Evolutionary conservation across 64 coral and sea anemone genomes (phyloP).

Genomic region (Catalaphyllia jardinei): DNA sequence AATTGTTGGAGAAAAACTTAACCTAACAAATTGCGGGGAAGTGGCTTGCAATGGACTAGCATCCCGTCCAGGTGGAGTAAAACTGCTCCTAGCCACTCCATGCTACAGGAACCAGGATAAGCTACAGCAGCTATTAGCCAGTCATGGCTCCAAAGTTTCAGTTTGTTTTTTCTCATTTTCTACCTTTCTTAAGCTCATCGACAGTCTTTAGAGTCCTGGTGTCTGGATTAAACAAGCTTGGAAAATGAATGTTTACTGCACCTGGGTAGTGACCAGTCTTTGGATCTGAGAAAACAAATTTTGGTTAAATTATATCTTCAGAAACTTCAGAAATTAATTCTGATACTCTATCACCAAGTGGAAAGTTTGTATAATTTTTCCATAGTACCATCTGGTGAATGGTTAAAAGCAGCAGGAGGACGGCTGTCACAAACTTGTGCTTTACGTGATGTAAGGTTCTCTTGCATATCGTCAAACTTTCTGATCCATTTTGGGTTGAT

Average conservation of each 20-base stretch:
- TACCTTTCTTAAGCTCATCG: constrained; percentile 57
- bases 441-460: constrained; percentile 54
- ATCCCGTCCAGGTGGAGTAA: too few species aligned
- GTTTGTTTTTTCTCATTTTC: too few species aligned
- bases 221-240: constrained; percentile 49
- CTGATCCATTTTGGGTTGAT: constrained; percentile 24
- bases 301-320: not conserved
- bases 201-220: constrained; percentile 59
- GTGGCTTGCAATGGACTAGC: too few species aligned
- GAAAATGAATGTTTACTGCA: constrained; percentile 75
- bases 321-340: not conserved
- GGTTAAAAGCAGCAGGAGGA: not conserved
- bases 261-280: constrained; percentile 76
- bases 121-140: too few species aligned
- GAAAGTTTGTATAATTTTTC: not conserved
- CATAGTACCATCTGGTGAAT: constrained; percentile 20
- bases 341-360: too few species aligned
- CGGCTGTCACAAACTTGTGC: constrained; percentile 81
- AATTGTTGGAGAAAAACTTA: too few species aligned
- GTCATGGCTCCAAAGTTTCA: too few species aligned
- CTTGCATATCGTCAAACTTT: constrained; percentile 82
- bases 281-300: constrained; percentile 26
- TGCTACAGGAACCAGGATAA: too few species aligned
- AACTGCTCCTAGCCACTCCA: too few species aligned
- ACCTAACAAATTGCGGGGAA: too few species aligned